Evolutionary conservation across 2,113 vertebrate species (phyloP).

Genomic region (Macheiramphus alcinus): DNA sequence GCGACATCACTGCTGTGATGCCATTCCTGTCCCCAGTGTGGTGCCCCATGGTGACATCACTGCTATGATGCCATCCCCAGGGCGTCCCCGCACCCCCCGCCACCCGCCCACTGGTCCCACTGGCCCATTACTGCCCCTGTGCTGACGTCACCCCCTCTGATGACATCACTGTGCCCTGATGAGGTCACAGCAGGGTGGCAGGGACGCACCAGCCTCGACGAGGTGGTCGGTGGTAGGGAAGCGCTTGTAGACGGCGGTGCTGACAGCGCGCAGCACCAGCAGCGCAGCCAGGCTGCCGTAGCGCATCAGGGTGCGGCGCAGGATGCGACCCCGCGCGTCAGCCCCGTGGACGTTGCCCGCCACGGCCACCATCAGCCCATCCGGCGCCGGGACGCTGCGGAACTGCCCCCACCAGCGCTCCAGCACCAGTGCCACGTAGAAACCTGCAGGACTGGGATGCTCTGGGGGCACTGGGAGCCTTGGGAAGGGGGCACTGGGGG

Average conservation of each 20-base stretch:
- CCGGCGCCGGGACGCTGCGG: constrained; percentile 85
- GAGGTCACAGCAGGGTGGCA: no score
- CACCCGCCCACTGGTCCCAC: neutral
- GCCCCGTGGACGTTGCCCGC: constrained; percentile 81
- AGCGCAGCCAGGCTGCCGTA: constrained; percentile 86
- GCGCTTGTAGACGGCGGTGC: constrained; percentile 88
- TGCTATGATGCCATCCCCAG: neutral
- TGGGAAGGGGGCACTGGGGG: neutral
- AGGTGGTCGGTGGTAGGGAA: constrained; percentile 94
- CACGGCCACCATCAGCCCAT: constrained; percentile 85
- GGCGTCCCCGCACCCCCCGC: no score
- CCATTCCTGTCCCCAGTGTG: neutral
- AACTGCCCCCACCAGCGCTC: constrained; percentile 96
- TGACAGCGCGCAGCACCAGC: constrained; percentile 90
- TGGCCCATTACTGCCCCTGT: no score
- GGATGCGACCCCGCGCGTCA: constrained; percentile 85
- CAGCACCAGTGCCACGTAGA: constrained; percentile 92
- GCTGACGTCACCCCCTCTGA: neutral
- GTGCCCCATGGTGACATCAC: neutral
- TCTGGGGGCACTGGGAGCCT: no score
- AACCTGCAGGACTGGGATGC: constrained; percentile 72
- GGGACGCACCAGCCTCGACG: constrained; percentile 85
- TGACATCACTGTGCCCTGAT: no score
- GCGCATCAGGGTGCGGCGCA: constrained; percentile 89
- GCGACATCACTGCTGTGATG: neutral